Conservation (phyloP, 2,113 vertebrate genomes). For the Phaethornis superciliosus region DNA sequence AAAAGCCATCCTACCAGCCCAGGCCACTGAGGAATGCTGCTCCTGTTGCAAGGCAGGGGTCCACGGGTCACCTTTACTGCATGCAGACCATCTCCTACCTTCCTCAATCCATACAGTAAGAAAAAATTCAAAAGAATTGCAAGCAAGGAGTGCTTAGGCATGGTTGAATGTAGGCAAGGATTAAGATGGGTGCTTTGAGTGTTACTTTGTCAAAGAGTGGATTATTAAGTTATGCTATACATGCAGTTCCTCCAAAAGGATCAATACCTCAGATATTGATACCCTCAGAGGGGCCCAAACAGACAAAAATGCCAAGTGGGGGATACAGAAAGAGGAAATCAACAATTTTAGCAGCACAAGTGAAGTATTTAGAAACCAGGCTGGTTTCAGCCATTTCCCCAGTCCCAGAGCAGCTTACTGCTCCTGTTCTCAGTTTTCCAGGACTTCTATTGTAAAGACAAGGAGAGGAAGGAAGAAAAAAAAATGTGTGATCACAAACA, state of each 20-base stretch:
- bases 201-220: neutral
- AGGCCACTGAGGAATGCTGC: accelerated
- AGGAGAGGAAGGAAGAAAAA: neutral
- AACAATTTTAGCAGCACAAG: neutral
- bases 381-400: neutral
- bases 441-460: slow-evolving; percentile 4
- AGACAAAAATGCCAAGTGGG: neutral
- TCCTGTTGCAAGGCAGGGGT: neutral
- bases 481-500: neutral
- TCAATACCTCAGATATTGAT: no score
- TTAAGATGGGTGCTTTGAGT: neutral
- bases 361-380: neutral
- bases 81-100: neutral
- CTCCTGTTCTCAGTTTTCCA: neutral
- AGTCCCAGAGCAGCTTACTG: neutral
- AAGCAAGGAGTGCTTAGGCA: neutral
- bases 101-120: no score
- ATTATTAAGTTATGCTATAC: neutral
- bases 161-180: neutral
- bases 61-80: neutral
- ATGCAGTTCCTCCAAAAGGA: neutral
- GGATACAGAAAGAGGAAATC: neutral
- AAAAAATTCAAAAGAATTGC: neutral
- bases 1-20: neutral
- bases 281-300: neutral